phyloP scores from a whole-genome alignment of 2,888 invertebrate genomes.

The Diogma glabrata region DNA sequence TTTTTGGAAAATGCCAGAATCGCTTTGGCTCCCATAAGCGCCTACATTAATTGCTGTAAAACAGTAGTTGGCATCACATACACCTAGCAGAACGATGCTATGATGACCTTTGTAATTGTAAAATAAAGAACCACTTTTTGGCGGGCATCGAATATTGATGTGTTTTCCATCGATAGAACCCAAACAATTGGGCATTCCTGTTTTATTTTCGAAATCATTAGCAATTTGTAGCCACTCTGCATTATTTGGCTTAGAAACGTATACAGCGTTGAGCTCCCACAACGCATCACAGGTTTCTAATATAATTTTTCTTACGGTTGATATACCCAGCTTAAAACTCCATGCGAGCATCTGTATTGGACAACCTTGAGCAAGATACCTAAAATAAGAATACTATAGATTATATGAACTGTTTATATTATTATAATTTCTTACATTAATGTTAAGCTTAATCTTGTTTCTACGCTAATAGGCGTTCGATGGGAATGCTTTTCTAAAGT shows the following conservation, averaged over 20 bases:
- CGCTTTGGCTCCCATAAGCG: background rate
- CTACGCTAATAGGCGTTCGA: background rate
- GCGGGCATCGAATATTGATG: background rate
- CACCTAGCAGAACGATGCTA: background rate
- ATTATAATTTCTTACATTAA: background rate
- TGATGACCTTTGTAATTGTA: background rate
- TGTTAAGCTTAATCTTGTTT: background rate
- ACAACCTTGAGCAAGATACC: too few relatives aligned
- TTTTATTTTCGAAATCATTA: slow-evolving; percentile 15
- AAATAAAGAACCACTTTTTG: background rate
- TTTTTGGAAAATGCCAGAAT: slow-evolving; percentile 1
- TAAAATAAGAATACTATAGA: background rate
- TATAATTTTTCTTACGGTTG: slow-evolving; percentile 21
- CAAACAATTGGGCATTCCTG: slow-evolving; percentile 16
- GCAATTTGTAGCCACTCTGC: slow-evolving; percentile 19
- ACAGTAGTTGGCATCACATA: background rate
- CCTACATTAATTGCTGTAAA: background rate
- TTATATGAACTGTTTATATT: too few relatives aligned
- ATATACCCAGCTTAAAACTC: slow-evolving; percentile 11
- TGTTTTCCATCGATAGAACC: slow-evolving; percentile 16
- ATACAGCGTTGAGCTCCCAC: slow-evolving; percentile 11
- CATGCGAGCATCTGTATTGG: background rate
- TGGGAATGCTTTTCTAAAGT: background rate
- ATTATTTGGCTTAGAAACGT: slow-evolving; percentile 17
- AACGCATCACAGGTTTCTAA: slow-evolving; percentile 16